Evolutionary conservation across 2,797 vertebrate species (phyloP).

Genomic region (Lepus oiostolus): DNA sequence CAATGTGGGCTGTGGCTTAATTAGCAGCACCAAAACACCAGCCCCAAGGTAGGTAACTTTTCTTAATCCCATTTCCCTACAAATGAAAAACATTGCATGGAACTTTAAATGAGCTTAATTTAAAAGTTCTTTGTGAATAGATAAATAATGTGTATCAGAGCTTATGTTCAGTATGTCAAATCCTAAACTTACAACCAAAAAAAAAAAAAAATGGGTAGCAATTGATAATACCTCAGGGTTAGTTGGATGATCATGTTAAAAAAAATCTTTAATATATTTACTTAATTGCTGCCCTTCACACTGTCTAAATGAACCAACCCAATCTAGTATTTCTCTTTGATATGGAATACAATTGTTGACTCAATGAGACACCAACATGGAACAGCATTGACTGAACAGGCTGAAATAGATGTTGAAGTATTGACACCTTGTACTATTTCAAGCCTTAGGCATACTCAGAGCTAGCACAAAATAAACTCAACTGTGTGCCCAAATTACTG

Average conservation of each 20-base stretch:
- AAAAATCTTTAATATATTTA: constrained; percentile 1
- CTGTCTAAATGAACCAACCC: neutral
- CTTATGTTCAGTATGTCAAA: neutral
- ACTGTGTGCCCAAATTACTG: neutral
- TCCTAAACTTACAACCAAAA: neutral
- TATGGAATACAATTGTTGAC: neutral
- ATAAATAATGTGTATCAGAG: neutral
- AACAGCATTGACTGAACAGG: neutral
- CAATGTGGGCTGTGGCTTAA: too few relatives aligned
- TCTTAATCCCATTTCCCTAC: too few relatives aligned
- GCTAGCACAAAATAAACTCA: neutral
- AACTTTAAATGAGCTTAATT: neutral
- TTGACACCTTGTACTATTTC: neutral
- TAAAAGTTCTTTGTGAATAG: neutral
- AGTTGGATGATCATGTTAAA: neutral
- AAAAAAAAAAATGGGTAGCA: neutral
- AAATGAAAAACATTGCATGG: neutral
- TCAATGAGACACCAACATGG: neutral
- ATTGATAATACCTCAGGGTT: neutral
- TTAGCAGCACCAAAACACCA: too few relatives aligned
- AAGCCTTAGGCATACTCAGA: neutral
- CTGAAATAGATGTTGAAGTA: neutral
- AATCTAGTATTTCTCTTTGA: neutral
- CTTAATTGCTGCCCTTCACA: neutral
- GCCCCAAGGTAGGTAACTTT: too few relatives aligned